Evolutionary conservation across 2,888 invertebrate genomes (phyloP).

Genomic region (Cephus runcator): DNA sequence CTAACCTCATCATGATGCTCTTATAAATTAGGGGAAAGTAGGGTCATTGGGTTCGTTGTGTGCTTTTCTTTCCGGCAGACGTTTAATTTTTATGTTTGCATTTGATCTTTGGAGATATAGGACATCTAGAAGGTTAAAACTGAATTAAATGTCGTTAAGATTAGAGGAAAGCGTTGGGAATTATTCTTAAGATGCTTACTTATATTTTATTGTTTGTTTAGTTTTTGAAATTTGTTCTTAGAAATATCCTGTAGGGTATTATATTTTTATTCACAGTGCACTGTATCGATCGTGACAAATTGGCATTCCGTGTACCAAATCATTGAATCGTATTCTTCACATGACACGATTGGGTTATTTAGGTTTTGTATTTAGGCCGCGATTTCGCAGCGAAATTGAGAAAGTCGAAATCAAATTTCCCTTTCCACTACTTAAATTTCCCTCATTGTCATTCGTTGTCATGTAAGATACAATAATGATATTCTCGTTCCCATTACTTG

Average conservation of each 20-base stretch:
- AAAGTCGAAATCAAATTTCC: conserved; percentile 28
- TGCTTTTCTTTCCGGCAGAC: conserved; percentile 15
- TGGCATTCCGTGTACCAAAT: neutral
- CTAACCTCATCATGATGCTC: conserved; percentile 20
- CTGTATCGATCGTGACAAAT: neutral
- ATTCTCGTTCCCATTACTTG: neutral
- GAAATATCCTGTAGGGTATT: neutral
- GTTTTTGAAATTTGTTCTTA: neutral
- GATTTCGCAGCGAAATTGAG: conserved; percentile 20
- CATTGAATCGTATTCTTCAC: neutral
- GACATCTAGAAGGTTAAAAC: neutral
- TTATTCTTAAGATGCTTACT: neutral
- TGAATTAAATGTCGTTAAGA: neutral
- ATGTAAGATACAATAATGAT: neutral
- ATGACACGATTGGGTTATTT: neutral
- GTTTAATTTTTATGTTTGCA: neutral
- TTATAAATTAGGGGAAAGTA: conserved; percentile 40
- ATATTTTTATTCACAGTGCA: neutral
- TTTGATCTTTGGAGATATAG: neutral
- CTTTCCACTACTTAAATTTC: conserved; percentile 30
- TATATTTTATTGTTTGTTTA: neutral
- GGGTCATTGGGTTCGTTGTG: conserved; percentile 25
- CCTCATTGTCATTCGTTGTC: conserved; percentile 15
- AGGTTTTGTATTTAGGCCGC: conserved; percentile 12
- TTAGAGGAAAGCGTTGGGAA: neutral